Base-by-base conservation (phyloP, 2,797 vertebrate species). In the Lepidocolaptes lacrymiger region DNA sequence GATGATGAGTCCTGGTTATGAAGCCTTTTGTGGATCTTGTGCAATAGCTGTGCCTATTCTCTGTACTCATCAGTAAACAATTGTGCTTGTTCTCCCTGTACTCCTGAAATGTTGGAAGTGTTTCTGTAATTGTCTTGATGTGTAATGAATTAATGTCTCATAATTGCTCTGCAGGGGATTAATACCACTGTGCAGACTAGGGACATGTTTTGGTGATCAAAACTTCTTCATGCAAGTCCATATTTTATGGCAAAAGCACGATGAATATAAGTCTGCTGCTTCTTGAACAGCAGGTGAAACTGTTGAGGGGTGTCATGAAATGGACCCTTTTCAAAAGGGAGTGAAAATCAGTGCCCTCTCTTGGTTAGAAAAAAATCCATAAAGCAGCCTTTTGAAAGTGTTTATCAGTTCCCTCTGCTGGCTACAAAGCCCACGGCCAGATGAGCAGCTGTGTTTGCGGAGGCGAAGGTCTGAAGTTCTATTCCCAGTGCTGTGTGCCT, bases 381-480 rank as follows among this genome's bases (percentile, higher is more conserved):
- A 36, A 62, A 89, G 66, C 71, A 94, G 94, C 76, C 67, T 89
- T 92, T 2, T 67, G 92, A 81, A 55, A 80, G 81, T 94, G 63
- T 88, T 94, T 94, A 79, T 96, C 92, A 69, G 88, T 90, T 94
- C 88, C 95, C 88, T 96, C 92, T 95, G 91, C 95, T 95, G 94
- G 74, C 93, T 97, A 92, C 90, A 97, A 82, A 94, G 81, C 63
- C 91, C 88, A 85, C 59, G 92, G 94, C 92, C 95, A 95, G 93
- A 94, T 62, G 96, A 97, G 95, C 97, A 97, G 97, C 95, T 97
- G 95, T 94, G 96, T 96, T 97, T 96, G 93, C 67, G 62, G 88
- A 96, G 92, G 90, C 91, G 78, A 96, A 91, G 73, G 81, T 89
- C 92, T 89, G 36, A 51, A 58, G 28, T 88, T 94, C 77, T 91